Evolutionary conservation across 1,140 invertebrate genomes (phyloP).

Genomic region (Ceratoteleas bidentatus): DNA sequence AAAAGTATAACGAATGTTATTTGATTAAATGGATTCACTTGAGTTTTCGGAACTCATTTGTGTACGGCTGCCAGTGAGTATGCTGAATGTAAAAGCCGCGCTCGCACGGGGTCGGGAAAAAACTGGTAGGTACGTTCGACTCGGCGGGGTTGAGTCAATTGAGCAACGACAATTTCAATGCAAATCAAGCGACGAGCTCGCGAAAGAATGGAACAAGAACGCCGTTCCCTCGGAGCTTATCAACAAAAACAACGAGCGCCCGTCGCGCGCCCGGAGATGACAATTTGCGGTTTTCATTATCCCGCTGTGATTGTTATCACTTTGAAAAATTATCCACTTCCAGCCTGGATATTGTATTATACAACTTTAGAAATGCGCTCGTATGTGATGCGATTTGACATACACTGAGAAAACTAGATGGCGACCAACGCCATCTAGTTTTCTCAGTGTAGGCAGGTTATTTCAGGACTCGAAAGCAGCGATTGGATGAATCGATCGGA

Average conservation of each 20-base stretch:
- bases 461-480: too few species aligned
- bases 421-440: too few species aligned
- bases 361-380: background rate
- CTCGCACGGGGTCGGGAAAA: slow-evolving; percentile 26
- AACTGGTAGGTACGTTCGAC: slow-evolving; percentile 25
- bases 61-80: slow-evolving; percentile 12
- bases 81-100: slow-evolving; percentile 21
- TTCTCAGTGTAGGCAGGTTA: too few species aligned
- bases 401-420: too few species aligned
- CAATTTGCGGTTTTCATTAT: slow-evolving; percentile 42
- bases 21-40: slow-evolving; percentile 19
- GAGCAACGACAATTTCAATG: slow-evolving; percentile 59
- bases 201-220: slow-evolving; percentile 63
- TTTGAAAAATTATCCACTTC: slow-evolving; percentile 6
- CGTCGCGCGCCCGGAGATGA: slow-evolving; percentile 38
- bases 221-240: slow-evolving; percentile 60
- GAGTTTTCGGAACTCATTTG: slow-evolving; percentile 19
- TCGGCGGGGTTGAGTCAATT: slow-evolving; percentile 44
- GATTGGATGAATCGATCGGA: too few species aligned
- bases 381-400: too few species aligned
- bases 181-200: slow-evolving; percentile 49
- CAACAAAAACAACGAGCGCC: slow-evolving; percentile 66
- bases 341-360: background rate
- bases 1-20: slow-evolving; percentile 10
- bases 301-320: background rate